These are phyloP conservation scores for Sesia bembeciformis DNA, from an alignment of 2,888 invertebrate genomes.

Conservation along the genomic window DNA sequence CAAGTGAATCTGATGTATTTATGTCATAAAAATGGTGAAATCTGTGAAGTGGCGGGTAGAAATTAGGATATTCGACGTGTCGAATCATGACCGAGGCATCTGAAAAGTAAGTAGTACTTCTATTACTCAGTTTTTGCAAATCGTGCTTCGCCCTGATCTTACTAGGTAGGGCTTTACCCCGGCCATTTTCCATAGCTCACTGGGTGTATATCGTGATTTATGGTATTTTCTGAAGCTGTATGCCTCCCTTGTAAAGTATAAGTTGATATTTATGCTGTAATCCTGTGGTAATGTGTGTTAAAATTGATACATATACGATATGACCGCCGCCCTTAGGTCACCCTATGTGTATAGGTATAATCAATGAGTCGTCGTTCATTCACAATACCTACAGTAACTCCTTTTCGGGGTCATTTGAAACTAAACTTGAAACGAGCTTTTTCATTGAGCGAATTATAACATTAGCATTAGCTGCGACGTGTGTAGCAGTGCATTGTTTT, in stretches of 20 bases:
- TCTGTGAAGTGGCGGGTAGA: conserved; percentile 86
- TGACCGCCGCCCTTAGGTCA: conserved; percentile 65
- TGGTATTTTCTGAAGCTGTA: conserved; percentile 19
- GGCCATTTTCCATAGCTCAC: conserved; percentile 64
- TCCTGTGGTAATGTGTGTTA: conserved; percentile 18
- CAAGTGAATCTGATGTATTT: conserved; percentile 79
- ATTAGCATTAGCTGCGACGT: too few relatives aligned
- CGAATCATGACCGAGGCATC: conserved; percentile 93
- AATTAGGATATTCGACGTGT: conserved; percentile 88
- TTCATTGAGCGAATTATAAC: conserved; percentile 21
- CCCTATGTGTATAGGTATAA: conserved; percentile 51
- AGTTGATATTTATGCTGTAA: conserved; percentile 6
- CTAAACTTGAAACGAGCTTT: conserved; percentile 38
- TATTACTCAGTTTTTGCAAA: conserved; percentile 42
- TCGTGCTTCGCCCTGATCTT: conserved; percentile 49
- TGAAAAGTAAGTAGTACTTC: conserved; percentile 85
- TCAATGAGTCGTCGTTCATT: conserved; percentile 68
- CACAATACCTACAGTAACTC: conserved; percentile 51
- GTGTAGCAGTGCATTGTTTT: background rate
- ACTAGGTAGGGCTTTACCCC: conserved; percentile 62
- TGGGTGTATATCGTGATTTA: conserved; percentile 35
- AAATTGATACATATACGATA: conserved; percentile 18
- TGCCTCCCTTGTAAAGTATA: conserved; percentile 7
- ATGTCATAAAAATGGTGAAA: conserved; percentile 89
- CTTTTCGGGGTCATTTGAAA: conserved; percentile 60